Conservation (phyloP, 2,888 invertebrate species). For the Mellilla xanthometata region DNA sequence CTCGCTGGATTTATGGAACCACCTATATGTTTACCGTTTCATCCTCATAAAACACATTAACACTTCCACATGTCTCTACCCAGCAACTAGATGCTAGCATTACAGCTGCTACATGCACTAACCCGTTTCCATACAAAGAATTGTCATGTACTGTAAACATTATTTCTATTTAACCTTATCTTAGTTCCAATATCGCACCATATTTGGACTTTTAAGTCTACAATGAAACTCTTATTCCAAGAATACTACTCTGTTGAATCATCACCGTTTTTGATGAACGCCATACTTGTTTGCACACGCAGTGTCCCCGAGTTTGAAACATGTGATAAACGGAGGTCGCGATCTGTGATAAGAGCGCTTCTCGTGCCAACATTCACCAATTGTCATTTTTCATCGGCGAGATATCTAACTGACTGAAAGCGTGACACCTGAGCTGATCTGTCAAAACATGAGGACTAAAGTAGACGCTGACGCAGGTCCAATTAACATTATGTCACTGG, state of each 20-base stretch:
- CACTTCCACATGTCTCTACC: constrained; percentile 31
- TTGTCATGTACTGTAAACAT: no score
- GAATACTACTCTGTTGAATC: constrained; percentile 5
- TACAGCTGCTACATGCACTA: no score
- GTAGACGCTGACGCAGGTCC: constrained; percentile 34
- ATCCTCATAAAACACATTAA: constrained; percentile 10
- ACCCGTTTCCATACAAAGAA: no score
- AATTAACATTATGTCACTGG: constrained; percentile 34
- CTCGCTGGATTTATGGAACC: constrained; percentile 52
- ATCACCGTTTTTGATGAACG: neutral
- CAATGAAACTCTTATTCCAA: no score
- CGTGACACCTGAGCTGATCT: constrained; percentile 48
- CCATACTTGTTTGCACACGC: constrained; percentile 8
- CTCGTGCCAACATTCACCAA: constrained; percentile 53
- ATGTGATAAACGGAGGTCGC: constrained; percentile 34
- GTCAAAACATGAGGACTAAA: constrained; percentile 39
- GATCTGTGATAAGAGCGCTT: constrained; percentile 44
- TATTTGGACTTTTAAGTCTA: no score
- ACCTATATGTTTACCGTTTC: constrained; percentile 30
- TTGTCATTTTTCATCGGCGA: constrained; percentile 48
- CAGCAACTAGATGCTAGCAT: no score
- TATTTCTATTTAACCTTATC: no score
- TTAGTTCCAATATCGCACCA: no score
- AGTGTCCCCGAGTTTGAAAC: constrained; percentile 18
- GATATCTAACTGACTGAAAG: constrained; percentile 42